Evolutionary conservation across 2,113 vertebrate genomes (phyloP).

Genomic region (Prunella fulvescens): DNA sequence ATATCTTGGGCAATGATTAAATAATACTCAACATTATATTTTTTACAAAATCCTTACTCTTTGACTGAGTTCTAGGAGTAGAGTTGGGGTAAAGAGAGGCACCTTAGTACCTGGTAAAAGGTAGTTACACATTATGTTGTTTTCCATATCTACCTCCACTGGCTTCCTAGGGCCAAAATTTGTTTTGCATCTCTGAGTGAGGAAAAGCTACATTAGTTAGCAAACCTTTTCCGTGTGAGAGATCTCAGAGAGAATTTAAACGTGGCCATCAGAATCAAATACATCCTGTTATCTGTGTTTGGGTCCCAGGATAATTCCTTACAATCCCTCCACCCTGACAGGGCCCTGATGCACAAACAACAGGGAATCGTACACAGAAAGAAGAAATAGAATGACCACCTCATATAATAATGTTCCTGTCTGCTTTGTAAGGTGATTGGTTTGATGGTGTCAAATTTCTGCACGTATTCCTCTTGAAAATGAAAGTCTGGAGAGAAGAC

Average conservation of each 20-base stretch:
- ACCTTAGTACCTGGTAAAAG: not conserved
- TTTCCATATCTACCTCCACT: not conserved
- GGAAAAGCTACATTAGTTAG: not conserved
- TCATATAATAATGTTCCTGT: not conserved
- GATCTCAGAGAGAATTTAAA: not conserved
- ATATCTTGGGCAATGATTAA: not conserved
- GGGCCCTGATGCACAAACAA: not conserved
- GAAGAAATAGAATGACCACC: not conserved
- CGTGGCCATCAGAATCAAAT: accelerated
- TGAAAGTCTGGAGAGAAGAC: not conserved
- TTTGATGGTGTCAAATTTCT: not conserved
- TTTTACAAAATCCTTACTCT: conserved; percentile 25
- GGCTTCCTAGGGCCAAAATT: not conserved
- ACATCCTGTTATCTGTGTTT: not conserved
- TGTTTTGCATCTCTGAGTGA: not conserved
- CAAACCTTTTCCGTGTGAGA: not conserved
- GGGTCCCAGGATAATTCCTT: not conserved
- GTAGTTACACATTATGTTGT: not conserved
- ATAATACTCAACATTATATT: not conserved
- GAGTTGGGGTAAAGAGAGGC: not conserved
- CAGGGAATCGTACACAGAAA: not conserved
- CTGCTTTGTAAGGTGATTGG: not conserved
- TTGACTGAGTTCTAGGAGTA: not conserved
- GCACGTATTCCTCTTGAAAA: not conserved
- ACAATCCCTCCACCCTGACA: not conserved